phyloP scores from a whole-genome alignment of 2,113 vertebrate species.

The Rhinoptilus africanus region DNA sequence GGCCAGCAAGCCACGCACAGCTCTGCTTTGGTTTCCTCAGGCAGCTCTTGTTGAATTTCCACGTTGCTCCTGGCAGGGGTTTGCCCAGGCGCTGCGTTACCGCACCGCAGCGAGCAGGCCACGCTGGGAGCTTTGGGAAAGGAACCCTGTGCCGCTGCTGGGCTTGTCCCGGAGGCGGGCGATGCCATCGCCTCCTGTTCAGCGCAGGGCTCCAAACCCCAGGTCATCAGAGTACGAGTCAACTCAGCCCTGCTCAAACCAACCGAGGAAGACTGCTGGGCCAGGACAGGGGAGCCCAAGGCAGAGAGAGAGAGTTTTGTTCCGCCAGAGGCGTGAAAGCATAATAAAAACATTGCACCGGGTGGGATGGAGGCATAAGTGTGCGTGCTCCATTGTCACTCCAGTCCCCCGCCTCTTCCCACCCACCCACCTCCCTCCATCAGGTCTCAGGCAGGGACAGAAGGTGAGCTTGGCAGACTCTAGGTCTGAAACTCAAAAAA shows the following conservation, averaged over 20 bases:
- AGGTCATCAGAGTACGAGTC: too few relatives aligned
- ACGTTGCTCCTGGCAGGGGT: not conserved
- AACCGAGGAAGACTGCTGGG: not conserved
- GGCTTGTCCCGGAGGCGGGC: fast-evolving
- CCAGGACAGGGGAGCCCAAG: not conserved
- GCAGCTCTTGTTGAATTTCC: not conserved
- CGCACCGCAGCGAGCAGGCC: not conserved
- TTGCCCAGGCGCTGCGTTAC: not conserved
- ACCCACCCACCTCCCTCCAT: not conserved
- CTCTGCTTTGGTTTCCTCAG: not conserved
- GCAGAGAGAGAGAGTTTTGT: not conserved
- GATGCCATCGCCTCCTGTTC: not conserved
- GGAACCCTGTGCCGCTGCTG: not conserved
- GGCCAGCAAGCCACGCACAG: not conserved
- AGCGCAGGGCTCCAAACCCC: not conserved
- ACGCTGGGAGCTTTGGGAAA: not conserved
- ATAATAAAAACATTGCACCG: not conserved
- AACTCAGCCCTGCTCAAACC: not conserved
- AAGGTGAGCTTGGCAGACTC: not conserved
- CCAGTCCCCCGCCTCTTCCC: not conserved
- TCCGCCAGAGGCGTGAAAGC: not conserved
- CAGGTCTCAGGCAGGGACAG: not conserved
- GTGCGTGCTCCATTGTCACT: not conserved
- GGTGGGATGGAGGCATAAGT: fast-evolving
- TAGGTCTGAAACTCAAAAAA: not conserved